A percentile compares a stretch with the other conserved stretches of the same genome.
Conservation (phyloP, 1,140 invertebrate species). For the Cyclargus thomasi region DNA sequence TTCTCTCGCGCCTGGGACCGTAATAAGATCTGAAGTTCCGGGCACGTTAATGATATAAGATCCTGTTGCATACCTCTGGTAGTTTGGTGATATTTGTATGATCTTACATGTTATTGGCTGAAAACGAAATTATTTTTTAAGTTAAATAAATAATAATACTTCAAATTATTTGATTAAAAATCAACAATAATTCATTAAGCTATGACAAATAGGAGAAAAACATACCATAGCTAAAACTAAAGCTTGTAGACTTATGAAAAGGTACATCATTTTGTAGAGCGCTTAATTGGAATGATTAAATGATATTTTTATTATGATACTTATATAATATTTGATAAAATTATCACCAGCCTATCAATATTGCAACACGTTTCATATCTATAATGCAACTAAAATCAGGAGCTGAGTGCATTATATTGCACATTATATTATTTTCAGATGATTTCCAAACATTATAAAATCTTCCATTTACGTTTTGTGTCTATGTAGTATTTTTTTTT, state of each 20-base stretch:
- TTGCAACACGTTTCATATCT: too few species aligned
- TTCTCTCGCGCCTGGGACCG: background rate
- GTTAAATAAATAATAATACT: background rate
- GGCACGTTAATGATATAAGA: background rate
- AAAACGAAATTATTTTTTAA: background rate
- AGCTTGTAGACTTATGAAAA: background rate
- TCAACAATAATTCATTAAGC: too few species aligned
- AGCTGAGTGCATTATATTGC: too few species aligned
- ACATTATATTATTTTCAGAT: too few species aligned
- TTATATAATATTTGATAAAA: background rate
- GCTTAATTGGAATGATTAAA: background rate
- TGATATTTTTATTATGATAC: background rate
- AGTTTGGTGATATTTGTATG: slow-evolving; percentile 1
- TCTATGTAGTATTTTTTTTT: too few species aligned
- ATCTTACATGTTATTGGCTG: slow-evolving; percentile 2
- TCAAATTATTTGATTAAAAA: too few species aligned
- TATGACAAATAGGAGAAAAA: background rate
- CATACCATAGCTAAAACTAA: slow-evolving; percentile 3
- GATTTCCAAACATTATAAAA: too few species aligned
- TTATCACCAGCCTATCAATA: background rate
- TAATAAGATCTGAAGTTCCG: background rate
- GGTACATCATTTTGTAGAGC: background rate
- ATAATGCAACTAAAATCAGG: too few species aligned
- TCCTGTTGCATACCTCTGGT: background rate
- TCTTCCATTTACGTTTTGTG: too few species aligned